Conservation (phyloP, 2,888 invertebrate genomes). For the Limenitis camilla region DNA sequence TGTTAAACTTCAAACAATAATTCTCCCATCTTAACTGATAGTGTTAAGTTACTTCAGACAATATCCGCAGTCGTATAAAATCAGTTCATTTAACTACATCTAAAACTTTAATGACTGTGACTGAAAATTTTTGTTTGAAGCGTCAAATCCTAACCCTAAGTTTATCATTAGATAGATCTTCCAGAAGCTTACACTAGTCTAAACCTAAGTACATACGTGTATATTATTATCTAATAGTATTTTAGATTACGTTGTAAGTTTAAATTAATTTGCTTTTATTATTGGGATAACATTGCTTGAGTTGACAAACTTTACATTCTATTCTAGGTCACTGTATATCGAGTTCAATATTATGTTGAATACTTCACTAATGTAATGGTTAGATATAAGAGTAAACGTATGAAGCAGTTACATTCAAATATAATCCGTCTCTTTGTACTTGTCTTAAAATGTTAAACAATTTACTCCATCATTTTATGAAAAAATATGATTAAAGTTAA, state of each 20-base stretch:
- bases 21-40: constrained; percentile 40
- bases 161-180: constrained; percentile 9
- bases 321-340: constrained; percentile 10
- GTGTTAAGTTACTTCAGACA: constrained; percentile 48
- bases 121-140: constrained; percentile 58
- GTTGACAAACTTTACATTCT: constrained; percentile 10
- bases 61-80: constrained; percentile 51
- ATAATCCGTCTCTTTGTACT: background rate
- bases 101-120: constrained; percentile 33
- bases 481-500: too few species aligned
- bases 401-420: constrained; percentile 21
- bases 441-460: too few species aligned
- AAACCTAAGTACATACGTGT: constrained; percentile 23
- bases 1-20: constrained; percentile 53
- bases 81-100: constrained; percentile 48
- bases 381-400: constrained; percentile 14
- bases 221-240: constrained; percentile 22
- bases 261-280: constrained; percentile 19
- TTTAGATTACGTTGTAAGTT: constrained; percentile 19
- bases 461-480: too few species aligned
- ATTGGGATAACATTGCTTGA: constrained; percentile 20
- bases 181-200: constrained; percentile 15
- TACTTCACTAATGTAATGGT: constrained; percentile 14
- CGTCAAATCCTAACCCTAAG: constrained; percentile 13
- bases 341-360: constrained; percentile 12